These are phyloP conservation scores for Argya squamiceps DNA, from an alignment of 2,797 vertebrate genomes.

Conservation along the genomic window DNA sequence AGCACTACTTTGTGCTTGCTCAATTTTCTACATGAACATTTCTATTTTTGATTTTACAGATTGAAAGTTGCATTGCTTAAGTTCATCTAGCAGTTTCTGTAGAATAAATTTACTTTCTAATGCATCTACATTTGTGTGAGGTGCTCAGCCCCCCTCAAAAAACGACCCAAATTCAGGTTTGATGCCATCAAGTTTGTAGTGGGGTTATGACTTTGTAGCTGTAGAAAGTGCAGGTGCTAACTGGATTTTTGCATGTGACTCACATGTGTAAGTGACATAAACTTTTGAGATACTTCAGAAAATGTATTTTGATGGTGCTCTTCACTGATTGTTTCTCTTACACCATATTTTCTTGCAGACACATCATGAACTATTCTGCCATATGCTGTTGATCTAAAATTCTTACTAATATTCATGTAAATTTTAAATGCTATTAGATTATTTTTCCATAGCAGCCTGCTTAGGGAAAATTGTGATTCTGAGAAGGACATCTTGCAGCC, in stretches of 20 bases:
- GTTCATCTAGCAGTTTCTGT: neutral
- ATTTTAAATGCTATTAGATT: neutral
- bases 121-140: neutral
- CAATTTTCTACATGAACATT: neutral
- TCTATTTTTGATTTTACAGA: neutral
- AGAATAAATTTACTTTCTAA: neutral
- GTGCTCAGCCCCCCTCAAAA: neutral
- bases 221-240: neutral
- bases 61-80: neutral
- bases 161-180: neutral
- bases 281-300: neutral
- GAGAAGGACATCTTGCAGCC: neutral
- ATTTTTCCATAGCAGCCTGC: neutral
- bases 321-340: neutral
- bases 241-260: neutral
- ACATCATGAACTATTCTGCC: neutral
- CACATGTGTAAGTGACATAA: neutral
- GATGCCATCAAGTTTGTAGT: neutral
- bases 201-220: neutral
- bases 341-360: neutral
- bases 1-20: neutral
- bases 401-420: neutral
- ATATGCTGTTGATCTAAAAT: neutral
- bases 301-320: neutral
- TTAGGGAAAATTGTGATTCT: neutral